A percentile compares a stretch with the other conserved stretches of the same genome.
These are phyloP conservation scores for Hylyphantes graminicola DNA, from an alignment of 1,140 invertebrate genomes.

Conservation along the genomic window DNA sequence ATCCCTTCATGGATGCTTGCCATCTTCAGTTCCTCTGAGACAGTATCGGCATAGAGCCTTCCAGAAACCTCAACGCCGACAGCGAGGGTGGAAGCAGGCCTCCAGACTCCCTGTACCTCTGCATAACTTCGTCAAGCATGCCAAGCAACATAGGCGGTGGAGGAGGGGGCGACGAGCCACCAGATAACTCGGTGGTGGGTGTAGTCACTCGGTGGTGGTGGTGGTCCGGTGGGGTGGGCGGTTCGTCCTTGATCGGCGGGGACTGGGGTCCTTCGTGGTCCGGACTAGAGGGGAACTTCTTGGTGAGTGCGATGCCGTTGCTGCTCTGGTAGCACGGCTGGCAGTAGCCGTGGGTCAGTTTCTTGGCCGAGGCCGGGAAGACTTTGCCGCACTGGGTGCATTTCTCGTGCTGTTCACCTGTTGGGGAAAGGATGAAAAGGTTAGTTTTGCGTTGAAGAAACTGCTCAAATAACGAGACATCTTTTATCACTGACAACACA, in stretches of 20 bases:
- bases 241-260: conserved; percentile 6
- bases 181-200: conserved; percentile 6
- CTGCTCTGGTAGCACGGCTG: conserved; percentile 65
- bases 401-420: conserved; percentile 68
- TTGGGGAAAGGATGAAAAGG: conserved; percentile 36
- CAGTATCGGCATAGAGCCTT: conserved; percentile 38
- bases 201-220: neutral
- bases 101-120: conserved; percentile 50
- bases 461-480: too few relatives aligned
- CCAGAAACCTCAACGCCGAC: conserved; percentile 44
- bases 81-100: conserved; percentile 38
- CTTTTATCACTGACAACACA: too few relatives aligned
- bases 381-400: conserved; percentile 67
- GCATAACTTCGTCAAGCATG: conserved; percentile 55
- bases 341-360: conserved; percentile 66
- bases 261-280: conserved; percentile 20
- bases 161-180: conserved; percentile 1
- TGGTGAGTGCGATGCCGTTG: conserved; percentile 64
- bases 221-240: conserved; percentile 12
- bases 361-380: conserved; percentile 64
- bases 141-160: conserved; percentile 51
- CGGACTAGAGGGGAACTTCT: conserved; percentile 15
- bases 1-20: too few relatives aligned
- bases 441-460: too few relatives aligned
- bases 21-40: conserved; percentile 46